Conservation (phyloP, 2,113 vertebrate genomes). For the Otocyon megalotis region DNA sequence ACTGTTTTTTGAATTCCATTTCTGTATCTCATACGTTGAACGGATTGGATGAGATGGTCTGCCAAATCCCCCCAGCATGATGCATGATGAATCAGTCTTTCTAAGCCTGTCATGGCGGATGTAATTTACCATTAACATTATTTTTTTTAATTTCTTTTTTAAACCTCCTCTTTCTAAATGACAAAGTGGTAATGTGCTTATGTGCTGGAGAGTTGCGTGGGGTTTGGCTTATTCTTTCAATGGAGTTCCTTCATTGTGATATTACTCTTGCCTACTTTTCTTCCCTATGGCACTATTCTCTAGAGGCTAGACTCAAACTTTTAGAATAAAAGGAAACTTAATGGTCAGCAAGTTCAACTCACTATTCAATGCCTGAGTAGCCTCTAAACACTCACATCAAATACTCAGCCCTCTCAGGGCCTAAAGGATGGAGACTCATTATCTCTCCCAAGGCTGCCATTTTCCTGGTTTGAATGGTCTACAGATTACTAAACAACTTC, state of each 20-base stretch:
- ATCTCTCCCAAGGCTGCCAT: neutral
- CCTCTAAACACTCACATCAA: neutral
- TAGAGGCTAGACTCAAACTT: neutral
- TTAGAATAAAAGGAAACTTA: constrained; percentile 39
- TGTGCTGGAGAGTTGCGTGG: neutral
- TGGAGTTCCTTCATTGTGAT: neutral
- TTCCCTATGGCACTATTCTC: too few relatives aligned
- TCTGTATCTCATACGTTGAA: neutral
- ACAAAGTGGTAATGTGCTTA: neutral
- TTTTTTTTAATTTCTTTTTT: constrained; percentile 9
- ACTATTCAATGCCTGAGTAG: neutral
- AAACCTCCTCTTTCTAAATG: neutral
- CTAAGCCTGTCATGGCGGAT: neutral
- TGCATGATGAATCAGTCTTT: constrained; percentile 3
- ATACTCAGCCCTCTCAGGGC: neutral
- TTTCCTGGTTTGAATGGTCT: neutral
- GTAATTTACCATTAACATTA: neutral
- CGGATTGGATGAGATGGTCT: neutral
- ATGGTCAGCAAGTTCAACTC: neutral
- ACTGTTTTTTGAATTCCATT: constrained; percentile 10
- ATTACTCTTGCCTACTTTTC: neutral
- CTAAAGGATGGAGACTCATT: neutral
- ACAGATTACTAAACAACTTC: neutral
- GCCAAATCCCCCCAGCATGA: neutral
- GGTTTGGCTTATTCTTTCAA: neutral